Base-by-base conservation (phyloP, 2,113 vertebrate genomes). In the Gnathonemus longibarbis region DNA sequence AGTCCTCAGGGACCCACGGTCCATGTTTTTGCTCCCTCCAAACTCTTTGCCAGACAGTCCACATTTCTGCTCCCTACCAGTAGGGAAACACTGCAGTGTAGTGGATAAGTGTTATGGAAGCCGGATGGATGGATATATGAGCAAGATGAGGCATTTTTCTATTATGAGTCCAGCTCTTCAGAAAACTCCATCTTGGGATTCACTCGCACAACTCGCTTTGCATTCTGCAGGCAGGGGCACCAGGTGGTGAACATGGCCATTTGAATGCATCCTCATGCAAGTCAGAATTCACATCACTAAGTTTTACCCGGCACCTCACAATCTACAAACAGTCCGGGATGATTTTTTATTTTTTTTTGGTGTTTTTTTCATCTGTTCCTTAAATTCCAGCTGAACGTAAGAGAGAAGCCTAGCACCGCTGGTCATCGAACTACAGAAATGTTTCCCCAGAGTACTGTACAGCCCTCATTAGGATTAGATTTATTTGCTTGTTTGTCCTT, bases 391-490 rank as follows among this genome's bases (percentile, higher is more conserved):
- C 21, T 86, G 27, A 86, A 86, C 2, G 10, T 27, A 86, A 50
- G 46, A 52, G 48, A 52, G 48, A 15, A 86, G 84, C 13, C 48
- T 7, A 15, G 10, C n/a, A 15, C 13, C 13, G 48, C 0, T 86
- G 84, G 46, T 50, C 48, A 52, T 48, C 48, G 84, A 5, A 86
- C 45, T 86, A 86, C 13, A 50, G 49, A 86, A 86, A 52, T 31
- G 84, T 86, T 52, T 86, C 84, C 46, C 46, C 84, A 50, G 49
- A 50, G 84, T 1, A 52, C 49, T 9, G 83, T 48, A 48, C 42
- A 89, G 90, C 77, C 90, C 92, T 93, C 92, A 31, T 50, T 93
- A 93, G 94, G 91, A 92, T 93, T 93, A 94, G 91, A 90, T 94
- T 93, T 89, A 93, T 94, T 93, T 94, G 91, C 93, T 92, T 94